A percentile compares a stretch with the other conserved stretches of the same genome.
Conservation (phyloP, 1,140 invertebrate species). For the Sycophila sp. region DNA sequence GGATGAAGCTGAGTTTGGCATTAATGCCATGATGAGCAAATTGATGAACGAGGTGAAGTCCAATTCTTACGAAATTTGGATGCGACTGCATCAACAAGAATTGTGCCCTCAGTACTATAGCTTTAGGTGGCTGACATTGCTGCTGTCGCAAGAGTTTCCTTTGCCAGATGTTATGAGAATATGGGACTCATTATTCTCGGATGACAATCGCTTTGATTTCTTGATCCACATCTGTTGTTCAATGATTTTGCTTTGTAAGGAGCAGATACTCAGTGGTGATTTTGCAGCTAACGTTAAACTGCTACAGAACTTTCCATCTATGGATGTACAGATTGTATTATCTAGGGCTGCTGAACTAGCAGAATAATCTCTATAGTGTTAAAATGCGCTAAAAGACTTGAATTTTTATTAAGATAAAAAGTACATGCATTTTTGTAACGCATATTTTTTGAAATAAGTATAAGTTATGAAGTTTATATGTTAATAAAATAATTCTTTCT, state of each 20-base stretch:
- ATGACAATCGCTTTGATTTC: constrained; percentile 88
- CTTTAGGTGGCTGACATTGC: constrained; percentile 91
- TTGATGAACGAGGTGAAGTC: constrained; percentile 79
- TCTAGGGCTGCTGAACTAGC: constrained; percentile 71
- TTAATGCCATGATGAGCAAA: constrained; percentile 85
- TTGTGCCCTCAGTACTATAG: constrained; percentile 82
- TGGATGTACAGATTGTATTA: constrained; percentile 77
- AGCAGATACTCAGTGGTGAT: constrained; percentile 84
- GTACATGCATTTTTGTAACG: constrained; percentile 25
- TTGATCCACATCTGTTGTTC: constrained; percentile 93
- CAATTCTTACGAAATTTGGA: constrained; percentile 82
- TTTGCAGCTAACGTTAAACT: constrained; percentile 93
- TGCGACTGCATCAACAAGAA: constrained; percentile 80
- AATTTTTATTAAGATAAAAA: constrained; percentile 4
- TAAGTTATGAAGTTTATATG: constrained; percentile 21
- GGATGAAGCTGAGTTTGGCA: constrained; percentile 91
- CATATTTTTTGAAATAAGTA: constrained; percentile 23
- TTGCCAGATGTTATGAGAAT: constrained; percentile 94
- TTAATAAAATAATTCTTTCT: constrained; percentile 26
- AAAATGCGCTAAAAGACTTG: not conserved
- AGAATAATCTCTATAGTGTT: constrained; percentile 45
- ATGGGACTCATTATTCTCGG: constrained; percentile 95
- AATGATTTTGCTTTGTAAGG: constrained; percentile 91
- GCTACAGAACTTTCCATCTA: constrained; percentile 78
- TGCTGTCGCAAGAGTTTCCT: constrained; percentile 97